Evolutionary conservation across 2,797 vertebrate genomes (phyloP).

Genomic region (Labroides dimidiatus): DNA sequence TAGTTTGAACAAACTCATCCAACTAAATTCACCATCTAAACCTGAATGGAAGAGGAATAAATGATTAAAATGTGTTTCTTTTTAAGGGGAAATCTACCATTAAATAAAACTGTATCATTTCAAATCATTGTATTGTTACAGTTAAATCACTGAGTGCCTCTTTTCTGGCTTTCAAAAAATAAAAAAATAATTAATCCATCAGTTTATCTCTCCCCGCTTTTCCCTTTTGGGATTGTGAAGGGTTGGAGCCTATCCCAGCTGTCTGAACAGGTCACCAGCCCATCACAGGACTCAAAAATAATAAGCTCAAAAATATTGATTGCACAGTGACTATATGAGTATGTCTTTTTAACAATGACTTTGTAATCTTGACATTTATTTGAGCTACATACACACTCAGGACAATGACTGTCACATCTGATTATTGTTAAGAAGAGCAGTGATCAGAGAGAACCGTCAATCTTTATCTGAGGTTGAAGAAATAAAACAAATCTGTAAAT

Average conservation of each 20-base stretch:
- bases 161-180: conserved; percentile 4
- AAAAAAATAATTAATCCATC: too few species aligned
- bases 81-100: conserved; percentile 31
- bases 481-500: conserved; percentile 27
- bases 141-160: too few species aligned
- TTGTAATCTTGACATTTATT: not conserved
- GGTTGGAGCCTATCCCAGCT: too few species aligned
- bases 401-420: conserved; percentile 11
- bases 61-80: too few species aligned
- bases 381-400: conserved; percentile 11
- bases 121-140: too few species aligned
- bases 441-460: not conserved
- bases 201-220: too few species aligned
- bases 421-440: not conserved
- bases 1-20: too few species aligned
- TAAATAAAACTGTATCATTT: conserved; percentile 57
- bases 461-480: conserved; percentile 5
- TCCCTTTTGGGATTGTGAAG: too few species aligned
- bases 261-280: too few species aligned
- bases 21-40: too few species aligned
- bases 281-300: conserved; percentile 22
- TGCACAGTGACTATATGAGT: conserved; percentile 3
- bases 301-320: conserved; percentile 36
- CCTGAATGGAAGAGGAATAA: too few species aligned
- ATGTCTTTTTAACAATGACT: conserved; percentile 8